phyloP scores from a whole-genome alignment of 2,797 vertebrate genomes.

The Meda fulgida region DNA sequence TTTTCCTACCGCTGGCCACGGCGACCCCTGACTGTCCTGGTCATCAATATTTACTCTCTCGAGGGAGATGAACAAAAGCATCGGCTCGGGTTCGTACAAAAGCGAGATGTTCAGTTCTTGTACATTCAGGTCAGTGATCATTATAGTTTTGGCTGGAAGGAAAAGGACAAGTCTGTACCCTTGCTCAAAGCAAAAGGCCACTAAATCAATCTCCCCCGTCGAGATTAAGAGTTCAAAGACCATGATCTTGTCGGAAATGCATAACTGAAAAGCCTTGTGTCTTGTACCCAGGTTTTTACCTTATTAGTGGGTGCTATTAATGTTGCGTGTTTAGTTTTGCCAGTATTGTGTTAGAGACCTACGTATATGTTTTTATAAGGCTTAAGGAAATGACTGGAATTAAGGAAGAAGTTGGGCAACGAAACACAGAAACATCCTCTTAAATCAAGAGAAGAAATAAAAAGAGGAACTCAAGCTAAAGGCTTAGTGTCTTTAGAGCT shows the following conservation, averaged over 20 bases:
- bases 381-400: background rate
- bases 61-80: constrained; percentile 68
- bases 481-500: constrained; percentile 25
- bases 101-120: constrained; percentile 28
- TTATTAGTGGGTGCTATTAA: constrained; percentile 1
- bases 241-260: constrained; percentile 40
- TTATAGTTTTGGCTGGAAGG: constrained; percentile 12
- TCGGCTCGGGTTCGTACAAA: constrained; percentile 57
- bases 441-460: constrained; percentile 39
- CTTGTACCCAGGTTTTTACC: constrained; percentile 15
- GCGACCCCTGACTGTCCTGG: constrained; percentile 64
- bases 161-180: constrained; percentile 51
- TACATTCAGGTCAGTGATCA: constrained; percentile 15
- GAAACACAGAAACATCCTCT: constrained; percentile 15
- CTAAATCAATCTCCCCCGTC: constrained; percentile 34
- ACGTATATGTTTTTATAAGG: background rate
- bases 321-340: background rate
- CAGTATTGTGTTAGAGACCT: background rate
- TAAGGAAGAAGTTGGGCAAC: background rate
- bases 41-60: constrained; percentile 72
- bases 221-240: constrained; percentile 37
- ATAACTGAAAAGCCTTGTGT: constrained; percentile 22
- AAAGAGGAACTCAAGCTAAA: constrained; percentile 35
- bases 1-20: constrained; percentile 21
- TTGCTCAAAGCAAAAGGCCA: constrained; percentile 19